Base-by-base conservation (phyloP, 2,797 vertebrate genomes). In the Limosa lapponica region DNA sequence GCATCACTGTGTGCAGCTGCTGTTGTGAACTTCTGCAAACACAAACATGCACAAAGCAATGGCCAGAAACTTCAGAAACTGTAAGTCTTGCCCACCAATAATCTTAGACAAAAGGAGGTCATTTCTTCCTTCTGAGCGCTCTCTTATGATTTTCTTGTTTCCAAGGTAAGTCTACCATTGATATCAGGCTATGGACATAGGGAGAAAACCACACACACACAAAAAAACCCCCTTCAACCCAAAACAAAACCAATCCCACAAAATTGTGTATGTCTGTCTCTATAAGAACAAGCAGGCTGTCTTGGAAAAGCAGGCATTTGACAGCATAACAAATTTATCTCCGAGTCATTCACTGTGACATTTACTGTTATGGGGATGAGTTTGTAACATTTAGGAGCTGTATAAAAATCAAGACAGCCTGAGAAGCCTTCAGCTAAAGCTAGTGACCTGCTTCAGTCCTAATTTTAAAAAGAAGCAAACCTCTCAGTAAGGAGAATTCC, bases 151-250 rank as follows among this genome's bases (percentile, higher is more conserved):
- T 52, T 61, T 75, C 51, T 84, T 57, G 2, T 73, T 82, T 86
- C 37, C 28, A 62, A 15, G 7, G 9, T 58, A 64, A 52, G 25
- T 18, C 13, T 32, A 15, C 2, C 4, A 64, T 24, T 6, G 23
- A 6, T 17, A 27, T 51, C 41, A 52, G 67, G 25, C 28, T 74
- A 32, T 10, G 13, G 28, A 25, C 49, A 37, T 3, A 41, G 22
- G 25, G 8, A 74, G 27, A 81, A 71, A 74, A 71, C 3, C 41
- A 41, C 10, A 55, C 10, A 54, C 3, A n/a, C 25, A 15, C 32
- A 0, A 39, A n/a, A 82, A 41, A n/a, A n/a, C n/a, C 1, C 8
- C 11, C 0, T 23, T 75, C 30, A 77, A 32, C 4, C 7, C 24
- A 41, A 73, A 91, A 4, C 8, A 37, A 92, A 82, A 62, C 2